Percentiles rank a stretch among this genome's conserved stretches.
Conservation (phyloP, 92 coral and sea anemone species). For the Diadumene lineata region DNA sequence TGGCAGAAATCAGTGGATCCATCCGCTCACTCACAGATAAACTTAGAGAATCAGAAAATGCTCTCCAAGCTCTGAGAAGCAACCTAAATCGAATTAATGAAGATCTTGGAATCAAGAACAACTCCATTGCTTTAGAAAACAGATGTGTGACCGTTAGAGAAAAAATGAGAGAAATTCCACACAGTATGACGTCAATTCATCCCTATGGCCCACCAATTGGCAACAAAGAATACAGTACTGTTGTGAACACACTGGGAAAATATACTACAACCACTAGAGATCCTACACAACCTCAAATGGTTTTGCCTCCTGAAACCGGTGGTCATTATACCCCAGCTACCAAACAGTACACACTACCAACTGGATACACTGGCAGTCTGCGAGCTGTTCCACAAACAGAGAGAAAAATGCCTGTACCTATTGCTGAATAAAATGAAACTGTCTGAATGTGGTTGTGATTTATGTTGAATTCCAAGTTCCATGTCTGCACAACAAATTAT, state of each 20-base stretch:
- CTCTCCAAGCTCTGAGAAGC: constrained; percentile 83
- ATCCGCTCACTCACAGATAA: constrained; percentile 91
- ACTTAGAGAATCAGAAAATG: constrained; percentile 88
- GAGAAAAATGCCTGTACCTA: constrained; percentile 7
- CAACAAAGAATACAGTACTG: constrained; percentile 28
- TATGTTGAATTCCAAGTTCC: background rate
- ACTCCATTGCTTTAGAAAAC: constrained; percentile 92
- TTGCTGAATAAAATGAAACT: constrained; percentile 17
- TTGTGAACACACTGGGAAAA: constrained; percentile 37
- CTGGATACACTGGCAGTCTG: constrained; percentile 29
- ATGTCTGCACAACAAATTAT: background rate
- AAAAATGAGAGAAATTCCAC: constrained; percentile 92
- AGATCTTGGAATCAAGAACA: constrained; percentile 87
- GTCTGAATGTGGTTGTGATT: background rate
- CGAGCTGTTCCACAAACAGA: constrained; percentile 7
- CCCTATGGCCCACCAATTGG: constrained; percentile 41
- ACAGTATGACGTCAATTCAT: constrained; percentile 75
- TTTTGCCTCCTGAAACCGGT: constrained; percentile 24
- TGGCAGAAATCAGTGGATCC: constrained; percentile 89
- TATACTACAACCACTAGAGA: constrained; percentile 38
- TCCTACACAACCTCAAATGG: constrained; percentile 15
- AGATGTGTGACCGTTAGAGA: constrained; percentile 90
- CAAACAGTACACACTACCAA: constrained; percentile 27
- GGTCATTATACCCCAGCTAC: constrained; percentile 26
- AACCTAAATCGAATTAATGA: constrained; percentile 88